Base-by-base conservation (phyloP, 53 echinoderm and acorn worm species). In the Holothuria leucospilota region DNA sequence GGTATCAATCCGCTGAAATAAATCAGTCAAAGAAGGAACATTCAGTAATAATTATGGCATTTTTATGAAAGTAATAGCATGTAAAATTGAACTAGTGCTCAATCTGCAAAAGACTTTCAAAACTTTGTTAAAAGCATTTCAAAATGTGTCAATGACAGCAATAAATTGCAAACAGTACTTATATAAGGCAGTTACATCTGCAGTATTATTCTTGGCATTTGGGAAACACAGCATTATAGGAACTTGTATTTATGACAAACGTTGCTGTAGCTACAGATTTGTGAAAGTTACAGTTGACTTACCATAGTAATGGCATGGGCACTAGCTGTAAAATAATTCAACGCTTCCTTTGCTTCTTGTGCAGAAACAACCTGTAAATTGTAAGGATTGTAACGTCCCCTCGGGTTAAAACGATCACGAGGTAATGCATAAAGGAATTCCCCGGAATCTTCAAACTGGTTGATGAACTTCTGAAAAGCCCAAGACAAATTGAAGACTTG, bases 311-410 rank as follows among this genome's bases (percentile, higher is more conserved):
- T 92, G 66, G 92, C 88, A 16, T 90, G 88, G 10, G 92, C 99
- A 85, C 99, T 99, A 21, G 95, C 94, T 65, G 99, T 99, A 87
- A 95, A 99, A 84, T 93, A 94, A 64, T 87, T 84, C 71, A 85
- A 77, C 18, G 95, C 86, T n/a, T 86, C 88, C 46, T 94, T 84
- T 39, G 95, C 95, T 60, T 90, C 91, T 58, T 99, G 90, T 16
- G 99, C 90, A 39, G 99, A 99, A 28, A 99, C 99, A 10, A 96
- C 94, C 64, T 95, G 91, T 2, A 99, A 86, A 77, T 93, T 87
- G 67, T 95, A 99, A 2, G 99, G 99, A 67, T 93, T 95, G 86
- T 99, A 99, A 61, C 95, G 94, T 89, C 93, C 95, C 73, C 99
- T 73, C 20, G 94, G 89, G 56, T 99, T 90, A 77, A 86, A 61